Evolutionary conservation across 2,797 vertebrate genomes (phyloP), one percentile per base, ranked within the genome.

Genomic region (Myotis findleyi): DNA sequence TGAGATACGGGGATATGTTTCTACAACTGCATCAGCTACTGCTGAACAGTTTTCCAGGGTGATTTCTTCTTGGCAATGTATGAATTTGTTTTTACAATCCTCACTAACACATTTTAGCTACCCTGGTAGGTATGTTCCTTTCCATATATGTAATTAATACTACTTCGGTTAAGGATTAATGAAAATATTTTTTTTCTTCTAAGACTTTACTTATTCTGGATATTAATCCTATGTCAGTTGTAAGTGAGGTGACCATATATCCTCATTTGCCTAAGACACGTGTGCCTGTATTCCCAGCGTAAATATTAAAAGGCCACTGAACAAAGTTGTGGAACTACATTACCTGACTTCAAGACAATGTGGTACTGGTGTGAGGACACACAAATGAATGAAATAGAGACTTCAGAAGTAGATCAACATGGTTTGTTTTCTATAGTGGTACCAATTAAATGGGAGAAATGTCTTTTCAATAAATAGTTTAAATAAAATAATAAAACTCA

Each of bases 111-210:
- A 72, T 47, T 51, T 83, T 80, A 49, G 79, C 16, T 20, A 80
- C n/a, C 4, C 57, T 55, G 27, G 16, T 25, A 38, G n/a, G 6
- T 36, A 20, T 53, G 13, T 68, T 90, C 14, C 27, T 81, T 71
- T 83, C 75, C 38, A 23, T 27, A 21, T 72, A 85, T 9, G 21
- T 49, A 30, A 77, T 77, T 76, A 59, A 23, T 17, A 87, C 57
- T 91, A 84, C n/a, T 92, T 89, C 25, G 64, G 18, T 87, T 64
- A 77, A 57, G 53, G 41, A 23, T 33, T 62, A 77, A 80, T 84
- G 14, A 79, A 75, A 84, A 13, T 47, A 38, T 80, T 53, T 1
- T 18, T 69, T 64, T 55, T 68, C 53, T 30, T 59, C 38, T 64
- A 85, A 64, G 49, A 55, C 18, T 80, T 90, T 79, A 66, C n/a